A percentile compares a stretch with the other conserved stretches of the same genome.
These are phyloP conservation scores for Macaca mulatta DNA, from an alignment of 2,113 vertebrate genomes.

Conservation along the genomic window DNA sequence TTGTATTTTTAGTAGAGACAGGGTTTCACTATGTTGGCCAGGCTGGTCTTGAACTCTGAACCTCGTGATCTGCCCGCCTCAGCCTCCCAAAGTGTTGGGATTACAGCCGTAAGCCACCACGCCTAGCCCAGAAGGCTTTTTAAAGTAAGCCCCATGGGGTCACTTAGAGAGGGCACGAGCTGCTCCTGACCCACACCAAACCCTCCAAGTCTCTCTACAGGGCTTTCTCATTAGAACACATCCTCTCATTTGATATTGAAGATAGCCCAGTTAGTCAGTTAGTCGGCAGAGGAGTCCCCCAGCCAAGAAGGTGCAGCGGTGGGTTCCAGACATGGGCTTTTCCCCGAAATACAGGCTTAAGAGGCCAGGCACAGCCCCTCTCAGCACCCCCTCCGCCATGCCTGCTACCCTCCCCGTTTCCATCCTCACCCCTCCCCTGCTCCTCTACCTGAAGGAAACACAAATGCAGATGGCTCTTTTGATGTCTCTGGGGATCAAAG, in stretches of 20 bases:
- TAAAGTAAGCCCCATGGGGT: background rate
- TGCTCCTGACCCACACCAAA: background rate
- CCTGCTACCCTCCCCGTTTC: background rate
- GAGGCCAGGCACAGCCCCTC: background rate
- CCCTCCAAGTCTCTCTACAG: background rate
- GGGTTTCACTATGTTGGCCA: too few relatives aligned
- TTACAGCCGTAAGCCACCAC: too few relatives aligned
- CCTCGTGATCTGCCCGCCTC: too few relatives aligned
- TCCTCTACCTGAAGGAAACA: slow-evolving; percentile 27
- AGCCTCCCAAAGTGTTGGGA: too few relatives aligned
- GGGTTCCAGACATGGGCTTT: background rate
- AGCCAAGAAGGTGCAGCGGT: background rate
- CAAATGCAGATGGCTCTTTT: slow-evolving; percentile 48
- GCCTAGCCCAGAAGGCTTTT: background rate
- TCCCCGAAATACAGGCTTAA: background rate
- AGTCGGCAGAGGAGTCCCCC: background rate
- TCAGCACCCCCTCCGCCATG: background rate
- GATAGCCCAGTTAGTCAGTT: background rate
- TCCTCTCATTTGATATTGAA: background rate
- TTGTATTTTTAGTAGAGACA: too few relatives aligned
- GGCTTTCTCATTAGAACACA: background rate
- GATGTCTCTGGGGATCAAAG: slow-evolving; percentile 67
- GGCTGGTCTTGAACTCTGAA: too few relatives aligned
- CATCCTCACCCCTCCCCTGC: background rate
- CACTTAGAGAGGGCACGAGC: background rate